Conservation (phyloP, 2,888 invertebrate species). For the Orthosia incerta region DNA sequence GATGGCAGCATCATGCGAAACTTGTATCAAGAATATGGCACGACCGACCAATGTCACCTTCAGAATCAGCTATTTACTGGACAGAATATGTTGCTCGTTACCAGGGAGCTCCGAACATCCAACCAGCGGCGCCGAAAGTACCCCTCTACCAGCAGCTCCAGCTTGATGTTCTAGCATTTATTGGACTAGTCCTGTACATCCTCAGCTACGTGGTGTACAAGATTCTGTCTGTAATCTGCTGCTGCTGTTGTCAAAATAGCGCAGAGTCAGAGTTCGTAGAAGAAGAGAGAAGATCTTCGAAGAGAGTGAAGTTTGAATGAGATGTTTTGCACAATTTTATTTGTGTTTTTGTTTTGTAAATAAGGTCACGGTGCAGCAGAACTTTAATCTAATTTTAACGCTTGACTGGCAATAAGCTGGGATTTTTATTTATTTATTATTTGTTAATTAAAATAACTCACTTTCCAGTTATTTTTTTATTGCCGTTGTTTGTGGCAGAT, state of each 20-base stretch:
- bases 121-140: slow-evolving; percentile 78
- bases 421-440: slow-evolving; percentile 45
- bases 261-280: slow-evolving; percentile 68
- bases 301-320: slow-evolving; percentile 87
- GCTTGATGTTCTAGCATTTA: slow-evolving; percentile 84
- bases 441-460: slow-evolving; percentile 39
- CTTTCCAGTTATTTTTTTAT: not conserved
- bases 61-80: slow-evolving; percentile 91
- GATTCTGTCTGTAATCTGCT: slow-evolving; percentile 80
- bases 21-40: slow-evolving; percentile 89
- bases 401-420: slow-evolving; percentile 29
- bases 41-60: slow-evolving; percentile 88
- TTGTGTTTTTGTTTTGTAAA: not conserved
- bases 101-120: slow-evolving; percentile 84
- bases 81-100: slow-evolving; percentile 90
- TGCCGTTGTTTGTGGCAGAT: too few species aligned
- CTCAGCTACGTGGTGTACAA: slow-evolving; percentile 79
- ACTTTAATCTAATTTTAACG: slow-evolving; percentile 30
- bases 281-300: slow-evolving; percentile 76
- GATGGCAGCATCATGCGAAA: slow-evolving; percentile 83
- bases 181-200: slow-evolving; percentile 81
- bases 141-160: slow-evolving; percentile 85
- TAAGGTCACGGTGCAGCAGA: slow-evolving; percentile 12
- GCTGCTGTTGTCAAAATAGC: slow-evolving; percentile 80
- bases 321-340: not conserved